These are phyloP conservation scores for Motacilla tschutschensis DNA, from an alignment of 2,113 vertebrate genomes.

Conservation along the genomic window DNA sequence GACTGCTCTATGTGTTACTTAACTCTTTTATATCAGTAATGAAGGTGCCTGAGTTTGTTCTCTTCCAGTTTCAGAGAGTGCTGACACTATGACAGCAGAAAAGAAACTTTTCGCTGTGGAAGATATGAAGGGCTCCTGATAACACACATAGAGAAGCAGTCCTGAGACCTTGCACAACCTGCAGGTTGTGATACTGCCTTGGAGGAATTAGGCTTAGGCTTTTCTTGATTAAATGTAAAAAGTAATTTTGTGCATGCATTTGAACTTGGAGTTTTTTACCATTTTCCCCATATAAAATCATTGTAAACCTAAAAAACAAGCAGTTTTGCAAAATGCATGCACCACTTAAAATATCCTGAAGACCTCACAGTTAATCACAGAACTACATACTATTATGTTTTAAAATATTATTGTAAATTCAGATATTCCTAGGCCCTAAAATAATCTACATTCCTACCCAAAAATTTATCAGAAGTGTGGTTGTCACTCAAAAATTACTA, in stretches of 20 bases:
- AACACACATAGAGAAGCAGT: neutral
- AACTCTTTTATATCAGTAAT: neutral
- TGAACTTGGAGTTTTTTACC: neutral
- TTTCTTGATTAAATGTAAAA: neutral
- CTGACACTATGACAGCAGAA: neutral
- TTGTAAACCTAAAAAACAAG: neutral
- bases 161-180: neutral
- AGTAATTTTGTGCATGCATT: neutral
- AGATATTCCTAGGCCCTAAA: neutral
- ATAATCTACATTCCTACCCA: neutral
- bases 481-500: neutral
- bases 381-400: neutral
- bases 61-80: neutral
- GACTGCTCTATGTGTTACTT: neutral
- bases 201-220: neutral
- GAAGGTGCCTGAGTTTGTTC: neutral
- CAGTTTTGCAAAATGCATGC: neutral
- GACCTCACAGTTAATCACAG: neutral
- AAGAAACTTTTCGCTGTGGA: conserved; percentile 12
- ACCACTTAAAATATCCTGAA: neutral
- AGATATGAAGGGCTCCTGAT: neutral
- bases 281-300: neutral
- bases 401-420: neutral
- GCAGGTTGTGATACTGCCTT: neutral
- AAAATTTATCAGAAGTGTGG: neutral